Evolutionary conservation across 1,140 invertebrate species (phyloP), one percentile per base, ranked within the genome.

Genomic region (Drosophila ohnishii): DNA sequence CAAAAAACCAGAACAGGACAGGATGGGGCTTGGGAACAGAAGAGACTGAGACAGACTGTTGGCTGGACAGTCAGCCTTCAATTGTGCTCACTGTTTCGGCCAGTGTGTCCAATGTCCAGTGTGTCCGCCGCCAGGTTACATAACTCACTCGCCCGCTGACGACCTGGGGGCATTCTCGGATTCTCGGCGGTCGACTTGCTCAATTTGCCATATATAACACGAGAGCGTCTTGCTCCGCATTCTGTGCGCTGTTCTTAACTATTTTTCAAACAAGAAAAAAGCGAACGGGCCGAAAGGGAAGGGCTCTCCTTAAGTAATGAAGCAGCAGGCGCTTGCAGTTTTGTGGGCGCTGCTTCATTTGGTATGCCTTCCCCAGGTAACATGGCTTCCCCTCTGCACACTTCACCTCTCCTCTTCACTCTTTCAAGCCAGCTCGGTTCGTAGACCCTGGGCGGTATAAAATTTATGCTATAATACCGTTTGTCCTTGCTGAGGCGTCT

Each of bases 381-480:
- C 45, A 37, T 56, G 50, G 59, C 10, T 9, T 14, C 22, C 4
- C 3, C 45, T 10, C 14, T 1, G 14, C 22, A 1, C 19, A 22
- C 42, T 5, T 2, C 19, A 30, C 8, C 25, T 8, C 22, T 25
- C 2, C 48, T 6, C 14, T 25, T 3, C 51, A 44, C 50, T 53
- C 32, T 32, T 30, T 42, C 37, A 34, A 44, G 16, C 44, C 32
- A 53, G 45, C 40, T 35, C 53, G 56, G 80, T 80, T 87, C 80
- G 82, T 88, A 87, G 84, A 87, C 84, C 84, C 84, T 78, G 84
- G 71, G 79, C 83, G 80, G 84, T 88, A 89, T 88, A 88, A 88
- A 88, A 88, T 88, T 88, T 88, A 88, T 88, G 84, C 84, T 78
- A 78, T 82, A 88, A 84, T 74, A 80, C 65, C 73, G 77, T 67